phyloP scores from a whole-genome alignment of 2,797 vertebrate species.

The Onychomys torridus region DNA sequence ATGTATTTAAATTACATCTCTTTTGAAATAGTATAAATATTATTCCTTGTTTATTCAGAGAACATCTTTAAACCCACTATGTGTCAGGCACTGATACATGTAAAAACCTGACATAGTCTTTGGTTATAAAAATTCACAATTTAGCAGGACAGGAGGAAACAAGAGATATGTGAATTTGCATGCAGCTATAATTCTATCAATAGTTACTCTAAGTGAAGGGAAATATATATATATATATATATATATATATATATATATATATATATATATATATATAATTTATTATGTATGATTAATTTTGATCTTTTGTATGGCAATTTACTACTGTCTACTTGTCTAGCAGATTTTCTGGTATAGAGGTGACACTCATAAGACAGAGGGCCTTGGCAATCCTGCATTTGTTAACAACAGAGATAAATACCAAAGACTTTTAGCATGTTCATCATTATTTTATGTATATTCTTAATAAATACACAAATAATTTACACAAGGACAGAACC shows the following conservation, averaged over 20 bases:
- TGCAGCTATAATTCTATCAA: not conserved
- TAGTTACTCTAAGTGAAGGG: not conserved
- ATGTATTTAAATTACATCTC: not conserved
- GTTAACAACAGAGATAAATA: not conserved
- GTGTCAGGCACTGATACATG: not conserved
- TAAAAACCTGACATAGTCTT: not conserved
- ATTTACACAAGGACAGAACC: not conserved
- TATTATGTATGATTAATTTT: not conserved
- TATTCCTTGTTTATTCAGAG: not conserved
- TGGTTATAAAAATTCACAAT: slow-evolving; percentile 8
- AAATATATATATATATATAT: not conserved
- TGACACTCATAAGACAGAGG: not conserved
- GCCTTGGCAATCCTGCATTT: not conserved
- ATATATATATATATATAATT: not conserved
- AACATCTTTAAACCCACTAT: not conserved
- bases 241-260: too few relatives aligned
- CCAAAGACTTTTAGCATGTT: not conserved
- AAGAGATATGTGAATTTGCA: not conserved
- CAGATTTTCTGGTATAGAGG: not conserved
- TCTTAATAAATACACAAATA: not conserved
- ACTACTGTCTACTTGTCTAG: not conserved
- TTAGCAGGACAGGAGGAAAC: not conserved
- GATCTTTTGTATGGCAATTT: not conserved
- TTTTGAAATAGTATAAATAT: slow-evolving; percentile 6
- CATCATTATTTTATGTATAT: not conserved